Evolutionary conservation across 2,888 invertebrate species (phyloP), one percentile per base, ranked within the genome.

Genomic region (Drosophila birchii): DNA sequence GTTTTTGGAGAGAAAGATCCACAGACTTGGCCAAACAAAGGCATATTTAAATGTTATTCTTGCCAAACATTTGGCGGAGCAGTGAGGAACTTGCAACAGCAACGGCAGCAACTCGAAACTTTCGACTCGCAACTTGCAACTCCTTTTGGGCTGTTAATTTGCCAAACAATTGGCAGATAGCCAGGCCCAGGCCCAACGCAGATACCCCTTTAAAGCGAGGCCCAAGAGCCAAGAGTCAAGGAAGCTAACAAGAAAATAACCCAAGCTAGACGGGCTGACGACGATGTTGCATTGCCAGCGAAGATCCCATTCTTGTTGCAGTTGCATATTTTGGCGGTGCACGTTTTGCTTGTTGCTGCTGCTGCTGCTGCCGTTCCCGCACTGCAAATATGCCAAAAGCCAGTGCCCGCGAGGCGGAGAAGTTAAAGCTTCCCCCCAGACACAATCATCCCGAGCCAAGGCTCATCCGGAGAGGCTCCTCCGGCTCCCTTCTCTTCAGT

Each of bases 81-180:
- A 63, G n/a, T 56, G 43, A 49, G 60, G 56, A 49, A 63, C 56
- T 73, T 59, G 61, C 58, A 59, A 59, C 41, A 64, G 63, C 51
- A 66, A 43, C 63, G 54, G 54, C 64, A 64, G 63, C 68, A 67
- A 34, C 51, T 51, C 20, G 51, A 34, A 51, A 36, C 51, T 51
- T 14, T 67, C 58, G 68, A 18, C 14, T 18, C 59, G 34, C 61
- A 29, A 45, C 53, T 62, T 36, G 59, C 49, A 57, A 55, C 68
- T 87, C 79, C 83, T 86, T 83, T 86, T 70, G 73, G 83, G 79
- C 86, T 88, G 89, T 88, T 85, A 88, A 86, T 88, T 88, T 85
- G 87, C 84, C 89, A 88, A 86, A 83, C 84, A 88, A 88, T 83
- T 86, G 86, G 88, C 81, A 83, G 86, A 88, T 86, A 83, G 84